Evolutionary conservation across 2,113 vertebrate genomes (phyloP), one percentile per base, ranked within the genome.

Genomic region (Panthera tigris): DNA sequence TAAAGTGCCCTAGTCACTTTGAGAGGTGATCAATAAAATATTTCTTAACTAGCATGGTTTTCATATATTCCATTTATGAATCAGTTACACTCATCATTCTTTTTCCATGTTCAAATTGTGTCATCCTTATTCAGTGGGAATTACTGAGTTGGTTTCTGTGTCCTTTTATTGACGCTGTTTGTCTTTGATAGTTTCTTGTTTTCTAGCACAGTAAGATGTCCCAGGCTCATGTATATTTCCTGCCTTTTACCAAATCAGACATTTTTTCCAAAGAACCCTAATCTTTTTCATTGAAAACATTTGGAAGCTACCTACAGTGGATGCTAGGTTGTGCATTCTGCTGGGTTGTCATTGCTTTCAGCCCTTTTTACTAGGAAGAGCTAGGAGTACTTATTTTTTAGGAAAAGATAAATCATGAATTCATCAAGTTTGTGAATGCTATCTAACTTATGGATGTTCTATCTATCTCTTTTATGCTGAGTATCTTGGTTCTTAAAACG

Each of bases 401-500:
- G 74, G 68, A 81, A 68, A 92, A 69, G 65, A 39, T 48, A 48
- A 83, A n/a, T 87, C 13, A 80, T 57, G 50, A 92, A 21, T 89
- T 52, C 15, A 13, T 85, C 36, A 89, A 45, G 80, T 90, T 82
- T 63, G 69, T n/a, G 23, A 82, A 73, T 79, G 4, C 57, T 83
- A 8, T 57, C n/a, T 96, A 88, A 33, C 36, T 97, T 89, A 1
- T 48, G 18, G 18, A 27, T 93, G 21, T 94, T 88, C 18, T 55
- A 57, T 8, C 41, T 82, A 27, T 94, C 4, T 76, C 4, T 94
- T 79, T 82, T 55, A 65, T 16, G 29, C 45, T 87, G 27, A 86
- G 10, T 93, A 57, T 66, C 33, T 92, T 95, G 45, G n/a, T 91
- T 96, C 55, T 97, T 94, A 41, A 80, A 91, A 69, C 55, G 16